phyloP scores from a whole-genome alignment of 2,113 vertebrate species.

The Phrynosoma platyrhinos region DNA sequence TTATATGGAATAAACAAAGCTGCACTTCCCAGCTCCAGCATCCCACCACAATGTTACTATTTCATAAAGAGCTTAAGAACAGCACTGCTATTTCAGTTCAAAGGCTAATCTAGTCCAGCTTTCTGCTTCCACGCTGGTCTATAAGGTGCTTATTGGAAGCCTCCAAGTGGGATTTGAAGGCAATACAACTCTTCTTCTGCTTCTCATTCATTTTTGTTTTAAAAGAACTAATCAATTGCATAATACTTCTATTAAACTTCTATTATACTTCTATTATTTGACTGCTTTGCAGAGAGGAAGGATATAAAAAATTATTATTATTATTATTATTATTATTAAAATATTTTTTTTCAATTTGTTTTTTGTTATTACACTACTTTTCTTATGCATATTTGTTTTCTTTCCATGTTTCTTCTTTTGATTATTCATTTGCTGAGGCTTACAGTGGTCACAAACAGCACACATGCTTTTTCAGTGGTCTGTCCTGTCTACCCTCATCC shows the following conservation, averaged over 20 bases:
- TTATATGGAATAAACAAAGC: not conserved
- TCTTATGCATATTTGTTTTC: not conserved
- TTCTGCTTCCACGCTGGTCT: not conserved
- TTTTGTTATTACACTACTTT: not conserved
- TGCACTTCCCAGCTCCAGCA: not conserved
- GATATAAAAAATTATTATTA: no score
- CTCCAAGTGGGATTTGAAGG: not conserved
- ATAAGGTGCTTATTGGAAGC: not conserved
- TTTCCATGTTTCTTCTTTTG: not conserved
- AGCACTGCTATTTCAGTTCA: not conserved
- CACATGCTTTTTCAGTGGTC: not conserved
- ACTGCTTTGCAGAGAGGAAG: no score
- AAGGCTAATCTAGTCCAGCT: not conserved
- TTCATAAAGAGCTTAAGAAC: not conserved
- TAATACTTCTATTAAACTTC: not conserved
- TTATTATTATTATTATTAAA: not conserved
- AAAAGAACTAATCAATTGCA: not conserved
- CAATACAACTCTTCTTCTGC: not conserved
- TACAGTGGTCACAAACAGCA: not conserved
- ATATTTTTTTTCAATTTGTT: not conserved
- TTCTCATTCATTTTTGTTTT: not conserved
- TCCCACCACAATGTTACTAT: not conserved
- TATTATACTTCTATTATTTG: no score
- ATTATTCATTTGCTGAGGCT: not conserved
- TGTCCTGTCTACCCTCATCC: no score